Conservation (phyloP, 2,113 vertebrate genomes). For the Mystacornis crossleyi region DNA sequence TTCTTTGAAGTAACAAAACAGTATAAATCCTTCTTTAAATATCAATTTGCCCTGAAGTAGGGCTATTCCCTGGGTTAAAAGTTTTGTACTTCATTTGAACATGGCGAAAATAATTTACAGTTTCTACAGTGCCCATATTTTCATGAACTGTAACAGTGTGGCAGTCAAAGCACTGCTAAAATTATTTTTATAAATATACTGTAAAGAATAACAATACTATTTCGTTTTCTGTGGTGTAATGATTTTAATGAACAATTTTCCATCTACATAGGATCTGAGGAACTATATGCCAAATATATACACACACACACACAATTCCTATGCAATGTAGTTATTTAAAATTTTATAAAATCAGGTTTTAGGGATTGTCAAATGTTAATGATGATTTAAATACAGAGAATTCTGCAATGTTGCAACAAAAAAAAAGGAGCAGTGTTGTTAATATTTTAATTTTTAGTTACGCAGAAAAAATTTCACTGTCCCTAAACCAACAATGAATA, state of each 20-base stretch:
- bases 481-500: not conserved
- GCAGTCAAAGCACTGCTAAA: not conserved
- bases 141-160: not conserved
- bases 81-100: not conserved
- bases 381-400: not conserved
- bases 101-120: not conserved
- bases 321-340: not conserved
- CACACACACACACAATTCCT: not conserved
- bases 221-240: not conserved
- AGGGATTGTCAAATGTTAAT: not conserved
- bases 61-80: not conserved
- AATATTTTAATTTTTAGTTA: not conserved
- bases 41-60: not conserved
- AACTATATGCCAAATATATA: not conserved
- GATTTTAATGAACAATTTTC: not conserved
- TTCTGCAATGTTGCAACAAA: not conserved
- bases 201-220: not conserved
- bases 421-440: not conserved
- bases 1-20: not conserved
- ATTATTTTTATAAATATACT: not conserved
- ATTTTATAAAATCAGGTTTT: not conserved
- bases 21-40: not conserved
- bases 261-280: not conserved
- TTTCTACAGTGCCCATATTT: not conserved
- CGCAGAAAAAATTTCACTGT: fast-evolving